Base-by-base conservation (phyloP, 2,113 vertebrate species). In the Hemichromis elongatus region DNA sequence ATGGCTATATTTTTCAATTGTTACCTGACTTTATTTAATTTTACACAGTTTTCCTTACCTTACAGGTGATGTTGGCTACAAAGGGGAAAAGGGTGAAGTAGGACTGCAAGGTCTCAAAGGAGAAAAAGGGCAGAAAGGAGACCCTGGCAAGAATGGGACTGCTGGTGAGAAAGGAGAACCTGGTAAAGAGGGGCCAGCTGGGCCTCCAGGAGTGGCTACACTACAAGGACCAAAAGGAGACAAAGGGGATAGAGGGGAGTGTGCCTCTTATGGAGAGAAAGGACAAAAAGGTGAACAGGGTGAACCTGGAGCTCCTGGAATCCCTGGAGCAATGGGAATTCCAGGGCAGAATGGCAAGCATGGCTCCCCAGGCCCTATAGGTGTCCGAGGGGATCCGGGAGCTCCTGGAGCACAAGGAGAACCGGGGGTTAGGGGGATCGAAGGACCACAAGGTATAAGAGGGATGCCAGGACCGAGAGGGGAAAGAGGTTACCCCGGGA, bases 161-260 rank as follows among this genome's bases (percentile, higher is more conserved):
- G 96, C 97, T 84, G 98, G 98, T 79, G 97, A 97, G 6, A 97
- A 96, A 88, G 98, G 98, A 73, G 97, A 97, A 40, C 81, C 94
- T 6, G 96, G 96, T 47, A 92, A 90, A 93, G 86, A 77, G 88
- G 66, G 95, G 84, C 2, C 75, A 33, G 66, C 52, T 1, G 98
- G 98, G 19, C 94, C 96, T 10, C 94, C 94, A 0, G 98, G 98
- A 77, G 11, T 18, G 33, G 89, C 86, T 0, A 96, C 97, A 28
- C 94, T 93, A 5, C 93, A 90, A 77, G 98, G 97, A 9, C 92
- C 96, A 6, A 98, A 98, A 63, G 98, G 98, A 19, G 97, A 97
- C 28, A 91, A 88, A 1, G 98, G 98, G 6, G 96, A 97, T 4
- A 98, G 97, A 40, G 98, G 98, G 0, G 95, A 95, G 63, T 97